Evolutionary conservation across 2,888 invertebrate genomes (phyloP).

Genomic region (Thysanoteuthis rhombus): DNA sequence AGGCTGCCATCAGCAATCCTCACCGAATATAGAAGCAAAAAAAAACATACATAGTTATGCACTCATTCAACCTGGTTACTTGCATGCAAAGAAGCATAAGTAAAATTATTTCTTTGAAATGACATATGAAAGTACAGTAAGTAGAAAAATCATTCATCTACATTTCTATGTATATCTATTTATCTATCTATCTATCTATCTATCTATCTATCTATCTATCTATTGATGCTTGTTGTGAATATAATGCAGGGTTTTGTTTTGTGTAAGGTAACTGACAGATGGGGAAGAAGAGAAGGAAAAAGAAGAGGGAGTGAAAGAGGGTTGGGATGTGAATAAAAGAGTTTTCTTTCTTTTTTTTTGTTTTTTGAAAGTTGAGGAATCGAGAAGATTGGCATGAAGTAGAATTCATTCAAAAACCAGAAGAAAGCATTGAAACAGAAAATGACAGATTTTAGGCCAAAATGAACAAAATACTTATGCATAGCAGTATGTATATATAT

Average conservation of each 20-base stretch:
- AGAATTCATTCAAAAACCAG: neutral
- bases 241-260: neutral
- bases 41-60: too few species aligned
- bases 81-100: too few species aligned
- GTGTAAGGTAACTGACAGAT: constrained; percentile 12
- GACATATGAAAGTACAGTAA: too few species aligned
- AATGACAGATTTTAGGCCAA: neutral
- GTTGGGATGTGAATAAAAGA: neutral
- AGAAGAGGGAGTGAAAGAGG: neutral
- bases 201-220: neutral
- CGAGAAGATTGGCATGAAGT: neutral
- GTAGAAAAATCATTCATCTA: too few species aligned
- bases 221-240: neutral
- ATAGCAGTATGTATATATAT: neutral
- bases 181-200: neutral
- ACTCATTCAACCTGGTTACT: too few species aligned
- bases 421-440: neutral
- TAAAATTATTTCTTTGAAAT: too few species aligned
- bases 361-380: neutral
- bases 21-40: too few species aligned
- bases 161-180: too few species aligned
- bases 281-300: neutral
- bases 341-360: neutral
- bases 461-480: neutral
- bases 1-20: too few species aligned